These are phyloP conservation scores for Mesocricetus auratus DNA, from an alignment of 2,113 vertebrate genomes.

Conservation along the genomic window DNA sequence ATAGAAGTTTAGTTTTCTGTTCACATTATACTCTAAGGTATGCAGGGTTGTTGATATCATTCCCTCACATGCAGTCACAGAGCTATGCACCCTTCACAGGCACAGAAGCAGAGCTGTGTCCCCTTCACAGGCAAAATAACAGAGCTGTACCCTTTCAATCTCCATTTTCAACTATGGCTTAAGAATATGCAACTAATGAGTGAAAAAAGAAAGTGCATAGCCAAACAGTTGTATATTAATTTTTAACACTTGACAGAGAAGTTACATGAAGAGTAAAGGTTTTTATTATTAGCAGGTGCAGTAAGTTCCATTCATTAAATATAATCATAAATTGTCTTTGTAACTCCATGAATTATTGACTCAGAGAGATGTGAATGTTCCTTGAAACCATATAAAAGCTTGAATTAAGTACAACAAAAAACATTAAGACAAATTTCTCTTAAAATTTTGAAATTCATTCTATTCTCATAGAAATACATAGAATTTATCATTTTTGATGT, in stretches of 20 bases:
- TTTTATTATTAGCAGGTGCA: background rate
- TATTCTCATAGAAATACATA: background rate
- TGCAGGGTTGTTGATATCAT: background rate
- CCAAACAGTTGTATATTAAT: background rate
- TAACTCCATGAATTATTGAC: background rate
- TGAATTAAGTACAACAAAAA: background rate
- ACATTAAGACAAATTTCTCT: background rate
- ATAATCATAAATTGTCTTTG: background rate
- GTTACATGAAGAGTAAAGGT: background rate
- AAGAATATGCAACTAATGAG: background rate
- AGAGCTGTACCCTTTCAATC: background rate
- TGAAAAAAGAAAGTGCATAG: background rate
- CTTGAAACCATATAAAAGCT: background rate
- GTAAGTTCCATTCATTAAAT: background rate
- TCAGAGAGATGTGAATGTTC: background rate
- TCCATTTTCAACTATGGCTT: background rate
- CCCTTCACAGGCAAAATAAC: background rate
- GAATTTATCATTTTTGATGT: background rate
- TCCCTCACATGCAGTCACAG: background rate
- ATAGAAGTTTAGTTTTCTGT: background rate
- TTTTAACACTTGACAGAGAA: background rate
- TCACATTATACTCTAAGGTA: background rate
- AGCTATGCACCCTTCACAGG: no score
- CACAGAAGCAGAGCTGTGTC: no score
- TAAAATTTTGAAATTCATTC: background rate